phyloP scores from a whole-genome alignment of 2,797 vertebrate genomes.

The Sylvilagus floridanus region DNA sequence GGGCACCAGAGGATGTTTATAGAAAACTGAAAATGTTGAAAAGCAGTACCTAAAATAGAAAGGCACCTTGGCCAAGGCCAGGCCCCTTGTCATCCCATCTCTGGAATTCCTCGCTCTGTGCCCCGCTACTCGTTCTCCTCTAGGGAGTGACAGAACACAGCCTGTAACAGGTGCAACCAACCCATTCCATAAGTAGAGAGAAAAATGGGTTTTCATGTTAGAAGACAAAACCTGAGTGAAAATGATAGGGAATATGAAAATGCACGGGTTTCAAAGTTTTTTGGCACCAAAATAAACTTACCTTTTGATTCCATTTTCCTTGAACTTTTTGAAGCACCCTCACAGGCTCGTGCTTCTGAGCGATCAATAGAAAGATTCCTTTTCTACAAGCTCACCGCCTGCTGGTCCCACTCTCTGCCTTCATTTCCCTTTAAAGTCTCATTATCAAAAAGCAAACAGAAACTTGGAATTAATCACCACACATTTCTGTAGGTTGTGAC shows the following conservation, averaged over 20 bases:
- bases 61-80: neutral
- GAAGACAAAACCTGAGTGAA: neutral
- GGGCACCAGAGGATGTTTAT: neutral
- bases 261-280: too few relatives aligned
- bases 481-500: conserved; percentile 67
- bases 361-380: neutral
- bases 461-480: conserved; percentile 57
- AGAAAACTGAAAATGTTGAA: neutral
- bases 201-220: neutral
- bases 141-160: neutral
- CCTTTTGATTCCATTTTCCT: too few relatives aligned
- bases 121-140: neutral
- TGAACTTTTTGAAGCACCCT: too few relatives aligned
- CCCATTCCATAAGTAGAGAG: neutral
- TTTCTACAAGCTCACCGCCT: neutral
- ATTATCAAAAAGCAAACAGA: conserved; percentile 72
- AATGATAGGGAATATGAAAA: neutral
- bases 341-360: neutral
- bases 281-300: too few relatives aligned
- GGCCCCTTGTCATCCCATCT: too few relatives aligned
- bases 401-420: neutral
- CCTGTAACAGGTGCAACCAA: neutral
- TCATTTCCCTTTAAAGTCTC: conserved; percentile 43
- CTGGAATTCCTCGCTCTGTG: neutral
- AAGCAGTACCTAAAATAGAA: neutral